Conservation (phyloP, 1,140 invertebrate species). For the Philopotamus ludificatus region DNA sequence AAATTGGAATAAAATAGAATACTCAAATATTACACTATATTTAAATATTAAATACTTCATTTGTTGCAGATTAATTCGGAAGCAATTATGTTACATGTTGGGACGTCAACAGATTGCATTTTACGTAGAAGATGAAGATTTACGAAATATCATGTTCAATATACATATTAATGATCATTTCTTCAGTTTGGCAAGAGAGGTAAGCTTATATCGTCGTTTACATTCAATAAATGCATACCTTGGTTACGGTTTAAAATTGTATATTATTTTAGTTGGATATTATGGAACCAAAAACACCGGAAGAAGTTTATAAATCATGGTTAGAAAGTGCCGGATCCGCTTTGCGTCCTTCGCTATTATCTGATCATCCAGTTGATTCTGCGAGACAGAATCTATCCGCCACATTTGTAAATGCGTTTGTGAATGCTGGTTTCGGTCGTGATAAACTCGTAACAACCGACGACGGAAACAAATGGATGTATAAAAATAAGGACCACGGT, state of each 20-base stretch:
- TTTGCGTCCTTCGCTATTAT: constrained; percentile 72
- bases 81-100: constrained; percentile 97
- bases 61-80: constrained; percentile 75
- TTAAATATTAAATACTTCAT: constrained; percentile 35
- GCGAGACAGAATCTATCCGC: constrained; percentile 96
- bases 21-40: too few relatives aligned
- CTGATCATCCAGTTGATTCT: constrained; percentile 77
- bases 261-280: constrained; percentile 82
- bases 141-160: constrained; percentile 96
- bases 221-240: background rate
- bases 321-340: constrained; percentile 87
- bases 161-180: constrained; percentile 96
- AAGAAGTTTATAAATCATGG: constrained; percentile 99
- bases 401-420: constrained; percentile 99
- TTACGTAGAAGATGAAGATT: constrained; percentile 77
- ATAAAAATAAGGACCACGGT: constrained; percentile 98
- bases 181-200: constrained; percentile 91
- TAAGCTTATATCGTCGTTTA: constrained; percentile 44
- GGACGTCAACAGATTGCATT: constrained; percentile 91
- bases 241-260: background rate
- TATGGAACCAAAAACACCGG: constrained; percentile 98
- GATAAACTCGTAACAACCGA: constrained; percentile 96
- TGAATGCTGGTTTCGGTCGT: constrained; percentile 97
- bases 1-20: too few relatives aligned
- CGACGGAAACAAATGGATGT: constrained; percentile 97